These are phyloP conservation scores for Lithosia quadra DNA, from an alignment of 2,888 invertebrate genomes.

Conservation along the genomic window DNA sequence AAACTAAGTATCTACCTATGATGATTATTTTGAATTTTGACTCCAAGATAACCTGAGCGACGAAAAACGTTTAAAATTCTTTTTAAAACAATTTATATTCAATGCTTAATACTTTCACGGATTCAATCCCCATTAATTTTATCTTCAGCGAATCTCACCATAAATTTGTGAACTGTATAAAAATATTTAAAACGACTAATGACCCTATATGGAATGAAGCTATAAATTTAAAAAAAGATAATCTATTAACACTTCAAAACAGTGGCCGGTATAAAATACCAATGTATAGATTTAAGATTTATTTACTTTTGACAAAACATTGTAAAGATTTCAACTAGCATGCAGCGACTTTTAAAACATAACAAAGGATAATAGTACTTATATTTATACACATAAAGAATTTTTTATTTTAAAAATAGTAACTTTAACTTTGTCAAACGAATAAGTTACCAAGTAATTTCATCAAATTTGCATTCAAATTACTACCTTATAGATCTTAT, in stretches of 20 bases:
- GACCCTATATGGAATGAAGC: constrained; percentile 56
- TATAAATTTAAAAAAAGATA: constrained; percentile 60
- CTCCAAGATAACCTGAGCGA: not conserved
- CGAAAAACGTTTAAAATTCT: not conserved
- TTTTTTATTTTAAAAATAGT: constrained; percentile 15
- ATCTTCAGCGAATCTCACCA: constrained; percentile 18
- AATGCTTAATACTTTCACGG: not conserved
- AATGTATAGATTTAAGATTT: constrained; percentile 78
- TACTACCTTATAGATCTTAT: constrained; percentile 48
- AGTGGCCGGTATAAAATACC: constrained; percentile 71
- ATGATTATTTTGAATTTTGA: too few relatives aligned
- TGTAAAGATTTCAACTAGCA: not conserved
- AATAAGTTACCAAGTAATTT: constrained; percentile 38
- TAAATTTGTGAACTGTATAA: constrained; percentile 23
- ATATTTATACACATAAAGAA: constrained; percentile 17
- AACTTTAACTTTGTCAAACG: constrained; percentile 32
- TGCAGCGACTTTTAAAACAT: not conserved
- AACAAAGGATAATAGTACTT: constrained; percentile 19
- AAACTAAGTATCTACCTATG: too few relatives aligned
- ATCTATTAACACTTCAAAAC: constrained; percentile 83
- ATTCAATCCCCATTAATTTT: constrained; percentile 11
- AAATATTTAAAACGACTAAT: constrained; percentile 32
- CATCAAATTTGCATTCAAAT: constrained; percentile 13
- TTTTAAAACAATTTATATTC: not conserved
- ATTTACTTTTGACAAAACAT: constrained; percentile 63